Evolutionary conservation across 2,888 invertebrate genomes (phyloP), one percentile per base, ranked within the genome.

Genomic region (Hypomecis punctinalis): DNA sequence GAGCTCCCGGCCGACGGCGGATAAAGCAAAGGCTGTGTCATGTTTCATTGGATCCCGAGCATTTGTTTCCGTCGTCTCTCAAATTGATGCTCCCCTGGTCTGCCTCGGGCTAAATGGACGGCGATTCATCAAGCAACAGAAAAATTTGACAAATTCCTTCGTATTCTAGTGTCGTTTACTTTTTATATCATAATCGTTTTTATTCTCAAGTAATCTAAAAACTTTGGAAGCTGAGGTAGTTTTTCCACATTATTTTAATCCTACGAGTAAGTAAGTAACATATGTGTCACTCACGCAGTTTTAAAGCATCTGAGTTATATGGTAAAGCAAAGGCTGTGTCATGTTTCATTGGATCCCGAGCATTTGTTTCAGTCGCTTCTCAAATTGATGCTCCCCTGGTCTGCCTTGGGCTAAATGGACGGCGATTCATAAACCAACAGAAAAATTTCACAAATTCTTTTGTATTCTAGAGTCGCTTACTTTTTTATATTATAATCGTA

Each of bases 331-430:
- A 54, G 45, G 49, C 58, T 43, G 39, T 42, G 42, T 43, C 49
- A 63, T 65, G 53, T 61, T 61, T 61, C 56, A 61, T 61, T 42
- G 48, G 39, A 65, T 37, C 61, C 57, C 37, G 51, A 23, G 57
- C 52, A 61, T 61, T 65, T 65, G 56, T 65, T 56, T 11, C 61
- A 11, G 65, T 65, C 65, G 46, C 60, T 33, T 56, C 57, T 51
- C 42, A 56, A 61, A 56, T 56, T 56, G 52, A 65, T 65, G 52
- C 13, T 53, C 35, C 49, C 10, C 46, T 49, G 35, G 11, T 35
- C 45, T 56, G 51, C 54, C 51, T 49, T 49, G 51, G 49, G 43
- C 61, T 61, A 61, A 61, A 51, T 61, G 55, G 37, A 23, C 8
- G 48, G 55, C 49, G 10, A 48, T 48, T 61, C 36, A 43, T 55